These are phyloP conservation scores for Drosophila kohkoa DNA, from an alignment of 1,140 invertebrate genomes.

Conservation along the genomic window DNA sequence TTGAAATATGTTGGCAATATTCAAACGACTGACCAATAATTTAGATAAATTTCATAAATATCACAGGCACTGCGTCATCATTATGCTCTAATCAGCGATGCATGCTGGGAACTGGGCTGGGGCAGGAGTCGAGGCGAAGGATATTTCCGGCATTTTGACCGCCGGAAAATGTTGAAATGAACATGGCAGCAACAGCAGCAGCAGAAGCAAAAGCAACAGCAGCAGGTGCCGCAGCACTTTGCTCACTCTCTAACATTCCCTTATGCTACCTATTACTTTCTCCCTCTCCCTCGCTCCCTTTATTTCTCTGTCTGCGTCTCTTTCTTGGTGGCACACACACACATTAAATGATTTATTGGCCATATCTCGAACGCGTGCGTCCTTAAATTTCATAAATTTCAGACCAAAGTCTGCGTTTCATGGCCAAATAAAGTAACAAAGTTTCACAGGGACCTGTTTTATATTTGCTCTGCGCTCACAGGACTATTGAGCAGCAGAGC, in stretches of 20 bases:
- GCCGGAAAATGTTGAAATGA: slow-evolving; percentile 57
- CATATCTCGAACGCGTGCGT: slow-evolving; percentile 63
- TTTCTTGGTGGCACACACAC: background rate
- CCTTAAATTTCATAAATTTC: slow-evolving; percentile 78
- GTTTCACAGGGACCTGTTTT: slow-evolving; percentile 29
- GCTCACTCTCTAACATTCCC: background rate
- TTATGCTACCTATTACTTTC: too few species aligned
- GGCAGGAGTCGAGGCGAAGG: background rate
- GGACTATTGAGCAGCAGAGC: background rate
- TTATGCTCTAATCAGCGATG: slow-evolving; percentile 36
- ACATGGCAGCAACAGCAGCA: slow-evolving; percentile 42
- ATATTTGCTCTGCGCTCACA: slow-evolving; percentile 14
- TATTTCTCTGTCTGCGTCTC: background rate
- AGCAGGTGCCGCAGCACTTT: slow-evolving; percentile 53
- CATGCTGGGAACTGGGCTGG: slow-evolving; percentile 18
- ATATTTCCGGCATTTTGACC: slow-evolving; percentile 35
- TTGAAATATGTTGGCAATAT: slow-evolving; percentile 26
- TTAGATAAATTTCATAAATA: slow-evolving; percentile 35
- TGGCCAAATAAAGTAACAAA: slow-evolving; percentile 56
- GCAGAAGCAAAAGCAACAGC: slow-evolving; percentile 27
- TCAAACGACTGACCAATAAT: slow-evolving; percentile 6
- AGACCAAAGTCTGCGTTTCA: slow-evolving; percentile 57
- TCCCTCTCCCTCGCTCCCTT: background rate
- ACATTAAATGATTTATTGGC: slow-evolving; percentile 74
- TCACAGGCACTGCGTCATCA: slow-evolving; percentile 7